A percentile compares a stretch with the other conserved stretches of the same genome.
Conservation (phyloP, 2,888 invertebrate species). For the Apodemia zela region DNA sequence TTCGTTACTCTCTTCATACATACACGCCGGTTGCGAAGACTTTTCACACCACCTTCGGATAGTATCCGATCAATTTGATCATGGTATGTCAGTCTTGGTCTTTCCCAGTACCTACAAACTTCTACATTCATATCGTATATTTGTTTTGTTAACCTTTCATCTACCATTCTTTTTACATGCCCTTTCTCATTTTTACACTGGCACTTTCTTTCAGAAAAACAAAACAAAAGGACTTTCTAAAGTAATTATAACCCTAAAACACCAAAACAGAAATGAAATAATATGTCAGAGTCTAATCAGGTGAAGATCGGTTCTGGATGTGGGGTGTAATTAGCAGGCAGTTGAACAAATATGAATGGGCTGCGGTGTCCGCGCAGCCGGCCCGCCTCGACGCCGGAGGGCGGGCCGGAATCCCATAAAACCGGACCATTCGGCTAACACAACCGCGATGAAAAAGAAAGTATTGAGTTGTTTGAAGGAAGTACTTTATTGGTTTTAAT, state of each 20-base stretch:
- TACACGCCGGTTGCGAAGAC: too few relatives aligned
- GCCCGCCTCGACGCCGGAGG: conserved; percentile 34
- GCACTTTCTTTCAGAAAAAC: too few relatives aligned
- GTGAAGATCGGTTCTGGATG: conserved; percentile 43
- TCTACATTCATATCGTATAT: too few relatives aligned
- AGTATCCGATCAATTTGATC: too few relatives aligned
- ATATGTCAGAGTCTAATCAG: conserved; percentile 68
- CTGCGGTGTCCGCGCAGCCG: conserved; percentile 46
- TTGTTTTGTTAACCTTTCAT: too few relatives aligned
- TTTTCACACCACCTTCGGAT: too few relatives aligned
- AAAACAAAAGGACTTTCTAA: background rate
- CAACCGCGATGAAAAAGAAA: conserved; percentile 29
- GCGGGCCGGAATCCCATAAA: conserved; percentile 28
- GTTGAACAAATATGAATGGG: conserved; percentile 71
- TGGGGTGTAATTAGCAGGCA: conserved; percentile 63
- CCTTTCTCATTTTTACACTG: too few relatives aligned
- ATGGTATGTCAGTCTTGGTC: too few relatives aligned
- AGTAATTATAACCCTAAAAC: conserved; percentile 23
- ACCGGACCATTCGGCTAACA: conserved; percentile 21
- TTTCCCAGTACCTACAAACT: too few relatives aligned
- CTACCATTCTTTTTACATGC: too few relatives aligned
- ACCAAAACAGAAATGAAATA: conserved; percentile 48
- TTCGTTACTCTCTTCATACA: too few relatives aligned
- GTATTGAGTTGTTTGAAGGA: background rate
- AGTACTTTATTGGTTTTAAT: background rate